Base-by-base conservation (phyloP, 2,797 vertebrate species). In the Fistularia tabacaria region DNA sequence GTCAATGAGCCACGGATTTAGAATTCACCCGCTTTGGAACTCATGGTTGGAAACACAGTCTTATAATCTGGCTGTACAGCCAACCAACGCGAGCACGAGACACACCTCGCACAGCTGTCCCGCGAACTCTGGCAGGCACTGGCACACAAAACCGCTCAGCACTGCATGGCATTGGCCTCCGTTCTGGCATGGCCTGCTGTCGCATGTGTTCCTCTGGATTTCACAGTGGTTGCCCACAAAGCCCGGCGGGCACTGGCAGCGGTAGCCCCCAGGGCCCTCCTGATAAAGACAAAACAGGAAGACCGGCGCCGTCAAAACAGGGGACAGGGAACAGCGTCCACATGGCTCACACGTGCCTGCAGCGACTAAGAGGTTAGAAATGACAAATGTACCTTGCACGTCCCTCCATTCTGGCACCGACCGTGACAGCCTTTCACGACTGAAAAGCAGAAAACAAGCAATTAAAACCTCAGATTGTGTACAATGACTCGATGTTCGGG, bases 21-120 rank as follows among this genome's bases (percentile, higher is more conserved):
- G 25, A 25, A 40, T 8, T 8, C 39, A 40, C 39, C 10, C 39
- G 10, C 3, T 10, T 8, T 40, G 39, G n/a, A n/a, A n/a, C n/a
- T n/a, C n/a, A n/a, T n/a, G n/a, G 39, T 6, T 40, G 8, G 39
- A 40, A 8, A 40, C 39, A 40, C 39, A 1, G 39, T 8, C 13
- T 39, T 38, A n/a, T 46, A 49, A 51, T 38, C 9, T 1, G 14
- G 45, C 15, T 9, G 13, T 25, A 9, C 38, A 45, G 13, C 9
- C 12, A 38, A 40, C 3, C 10, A 52, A 10, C 43, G 48, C 49
- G 37, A 59, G 61, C 50, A 6, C 1, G 57, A 49, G 37, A 65
- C 92, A 92, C 85, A 98, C 97, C 94, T 98, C 94, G 3, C 97
- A 99, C 60, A 93, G 89, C 25, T 70, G 79, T 71, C 96, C 97